phyloP scores from a whole-genome alignment of 2,888 invertebrate genomes.

The Apodemia hepburni region DNA sequence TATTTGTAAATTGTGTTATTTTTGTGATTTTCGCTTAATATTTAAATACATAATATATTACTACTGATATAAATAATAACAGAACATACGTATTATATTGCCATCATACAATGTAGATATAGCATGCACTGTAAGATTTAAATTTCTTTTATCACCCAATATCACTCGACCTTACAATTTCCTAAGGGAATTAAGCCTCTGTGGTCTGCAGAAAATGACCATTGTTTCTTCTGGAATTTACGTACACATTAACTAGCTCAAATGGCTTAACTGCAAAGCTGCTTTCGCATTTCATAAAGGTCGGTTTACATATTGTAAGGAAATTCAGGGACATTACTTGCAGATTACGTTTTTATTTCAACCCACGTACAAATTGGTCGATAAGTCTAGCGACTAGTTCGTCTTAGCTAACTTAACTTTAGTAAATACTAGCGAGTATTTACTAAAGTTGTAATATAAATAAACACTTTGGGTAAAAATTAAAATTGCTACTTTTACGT shows the following conservation, averaged over 20 bases:
- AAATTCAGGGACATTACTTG: not conserved
- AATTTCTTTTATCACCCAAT: too few species aligned
- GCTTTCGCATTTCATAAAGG: not conserved
- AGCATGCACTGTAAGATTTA: too few species aligned
- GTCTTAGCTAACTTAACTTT: too few species aligned
- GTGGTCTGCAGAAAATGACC: not conserved
- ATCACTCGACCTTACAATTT: too few species aligned
- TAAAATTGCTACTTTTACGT: not conserved
- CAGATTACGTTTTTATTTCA: not conserved
- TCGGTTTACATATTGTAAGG: not conserved
- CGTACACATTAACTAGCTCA: slow-evolving; percentile 2
- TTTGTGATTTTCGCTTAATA: too few species aligned
- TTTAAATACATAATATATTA: too few species aligned
- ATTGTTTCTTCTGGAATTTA: not conserved
- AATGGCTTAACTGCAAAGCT: slow-evolving; percentile 6
- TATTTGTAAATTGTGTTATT: too few species aligned
- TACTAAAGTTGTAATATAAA: not conserved
- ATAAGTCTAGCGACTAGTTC: not conserved
- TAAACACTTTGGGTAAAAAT: not conserved
- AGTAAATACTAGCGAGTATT: not conserved
- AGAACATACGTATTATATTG: too few species aligned
- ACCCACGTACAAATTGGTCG: not conserved
- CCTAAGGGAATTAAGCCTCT: not conserved
- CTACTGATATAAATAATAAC: too few species aligned
- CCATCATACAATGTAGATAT: too few species aligned